Conservation (phyloP, 2,113 vertebrate species). For the Dendropsophus ebraccatus region DNA sequence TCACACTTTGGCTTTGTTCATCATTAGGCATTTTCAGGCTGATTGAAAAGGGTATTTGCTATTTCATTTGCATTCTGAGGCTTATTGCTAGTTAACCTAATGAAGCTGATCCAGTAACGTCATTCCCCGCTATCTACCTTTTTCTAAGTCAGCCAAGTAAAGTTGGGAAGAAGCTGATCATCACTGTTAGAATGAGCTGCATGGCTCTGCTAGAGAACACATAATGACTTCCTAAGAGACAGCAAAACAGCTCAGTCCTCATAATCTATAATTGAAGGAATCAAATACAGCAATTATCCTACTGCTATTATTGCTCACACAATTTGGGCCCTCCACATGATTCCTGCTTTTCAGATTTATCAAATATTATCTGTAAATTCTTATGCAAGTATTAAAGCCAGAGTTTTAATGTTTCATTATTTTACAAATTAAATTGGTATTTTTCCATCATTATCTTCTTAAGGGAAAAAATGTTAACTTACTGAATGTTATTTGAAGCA, state of each 20-base stretch:
- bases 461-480: constrained; percentile 20
- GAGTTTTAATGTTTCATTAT: constrained; percentile 61
- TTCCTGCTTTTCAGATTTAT: constrained; percentile 66
- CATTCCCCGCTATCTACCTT: constrained; percentile 54
- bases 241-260: constrained; percentile 59
- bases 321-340: constrained; percentile 70
- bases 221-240: constrained; percentile 67
- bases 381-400: constrained; percentile 64
- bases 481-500: constrained; percentile 3
- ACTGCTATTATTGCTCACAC: constrained; percentile 66
- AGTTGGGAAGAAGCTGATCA: constrained; percentile 64
- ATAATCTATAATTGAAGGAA: constrained; percentile 71
- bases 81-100: constrained; percentile 57
- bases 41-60: constrained; percentile 38
- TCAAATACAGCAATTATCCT: constrained; percentile 70
- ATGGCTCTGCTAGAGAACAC: constrained; percentile 65
- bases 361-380: constrained; percentile 64
- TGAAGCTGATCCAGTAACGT: constrained; percentile 55
- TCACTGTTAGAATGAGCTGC: constrained; percentile 65
- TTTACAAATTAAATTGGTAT: constrained; percentile 40
- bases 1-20: constrained; percentile 19
- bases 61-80: constrained; percentile 49
- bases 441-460: constrained; percentile 17
- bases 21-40: constrained; percentile 36
- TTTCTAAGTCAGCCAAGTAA: constrained; percentile 52